Evolutionary conservation across 2,888 invertebrate species (phyloP).

Genomic region (Dynastes maya): DNA sequence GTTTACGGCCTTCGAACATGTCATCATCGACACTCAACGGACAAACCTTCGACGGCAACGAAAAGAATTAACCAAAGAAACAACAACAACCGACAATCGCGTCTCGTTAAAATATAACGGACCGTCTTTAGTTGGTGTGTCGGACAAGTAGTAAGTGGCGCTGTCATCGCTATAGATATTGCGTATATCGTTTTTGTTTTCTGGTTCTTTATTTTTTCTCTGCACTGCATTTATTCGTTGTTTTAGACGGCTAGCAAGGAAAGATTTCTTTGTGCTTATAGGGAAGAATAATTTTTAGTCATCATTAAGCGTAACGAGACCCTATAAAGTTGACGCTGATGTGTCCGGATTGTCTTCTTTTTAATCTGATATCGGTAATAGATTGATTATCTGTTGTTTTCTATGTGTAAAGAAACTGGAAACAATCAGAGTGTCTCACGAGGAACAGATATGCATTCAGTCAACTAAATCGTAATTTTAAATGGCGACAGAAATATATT

Average conservation of each 20-base stretch:
- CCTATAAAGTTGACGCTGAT: not conserved
- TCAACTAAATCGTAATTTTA: no score
- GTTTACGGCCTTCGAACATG: slow-evolving; percentile 19
- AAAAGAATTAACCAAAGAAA: slow-evolving; percentile 7
- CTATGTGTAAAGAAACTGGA: no score
- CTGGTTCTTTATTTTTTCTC: no score
- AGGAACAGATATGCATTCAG: no score
- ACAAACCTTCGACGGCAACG: not conserved
- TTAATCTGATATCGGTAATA: no score
- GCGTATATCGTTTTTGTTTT: no score
- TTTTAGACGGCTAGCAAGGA: no score
- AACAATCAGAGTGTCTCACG: no score
- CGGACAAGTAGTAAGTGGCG: slow-evolving; percentile 35
- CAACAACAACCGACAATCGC: slow-evolving; percentile 19
- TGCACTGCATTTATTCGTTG: no score
- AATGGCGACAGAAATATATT: no score
- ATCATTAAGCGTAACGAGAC: slow-evolving; percentile 26
- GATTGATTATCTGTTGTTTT: no score
- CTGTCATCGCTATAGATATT: slow-evolving; percentile 17
- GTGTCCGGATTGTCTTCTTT: not conserved
- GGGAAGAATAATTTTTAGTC: not conserved
- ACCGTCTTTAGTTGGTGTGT: slow-evolving; percentile 29
- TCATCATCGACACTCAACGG: slow-evolving; percentile 20
- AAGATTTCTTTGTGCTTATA: not conserved
- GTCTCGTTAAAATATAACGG: slow-evolving; percentile 45